Conservation (phyloP, 2,797 vertebrate genomes). For the Enteromius paludinosus region DNA sequence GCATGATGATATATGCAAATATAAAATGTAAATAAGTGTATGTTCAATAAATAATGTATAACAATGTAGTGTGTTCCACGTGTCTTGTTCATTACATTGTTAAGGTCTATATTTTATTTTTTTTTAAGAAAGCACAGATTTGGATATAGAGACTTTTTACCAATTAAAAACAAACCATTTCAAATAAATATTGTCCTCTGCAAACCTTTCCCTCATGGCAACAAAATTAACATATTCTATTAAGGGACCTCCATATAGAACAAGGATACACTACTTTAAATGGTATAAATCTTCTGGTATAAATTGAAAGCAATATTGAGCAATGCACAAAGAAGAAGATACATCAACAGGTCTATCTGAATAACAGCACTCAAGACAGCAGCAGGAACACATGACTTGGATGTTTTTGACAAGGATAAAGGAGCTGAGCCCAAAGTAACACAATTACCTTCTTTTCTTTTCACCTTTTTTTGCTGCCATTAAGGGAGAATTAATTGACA, state of each 20-base stretch:
- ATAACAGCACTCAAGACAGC: background rate
- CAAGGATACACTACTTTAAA: background rate
- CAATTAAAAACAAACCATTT: background rate
- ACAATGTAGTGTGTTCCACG: no score
- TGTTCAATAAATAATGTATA: no score
- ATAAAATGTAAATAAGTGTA: no score
- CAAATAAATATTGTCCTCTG: background rate
- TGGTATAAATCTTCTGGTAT: background rate
- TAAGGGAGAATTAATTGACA: slow-evolving; percentile 53
- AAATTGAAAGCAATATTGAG: background rate
- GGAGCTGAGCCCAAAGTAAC: slow-evolving; percentile 37
- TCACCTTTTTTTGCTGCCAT: slow-evolving; percentile 30
- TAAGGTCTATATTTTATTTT: background rate
- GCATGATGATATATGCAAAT: no score
- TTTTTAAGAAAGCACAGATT: background rate
- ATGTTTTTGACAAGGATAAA: slow-evolving; percentile 34
- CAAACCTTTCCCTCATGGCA: background rate
- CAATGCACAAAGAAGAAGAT: background rate
- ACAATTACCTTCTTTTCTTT: slow-evolving; percentile 46
- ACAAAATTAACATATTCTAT: background rate
- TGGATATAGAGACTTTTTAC: background rate
- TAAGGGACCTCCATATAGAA: background rate
- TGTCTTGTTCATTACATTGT: no score
- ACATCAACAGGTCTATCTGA: slow-evolving; percentile 4
- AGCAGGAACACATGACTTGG: slow-evolving; percentile 23